Conservation (phyloP, 2,888 invertebrate species). For the Spialia ferax region DNA sequence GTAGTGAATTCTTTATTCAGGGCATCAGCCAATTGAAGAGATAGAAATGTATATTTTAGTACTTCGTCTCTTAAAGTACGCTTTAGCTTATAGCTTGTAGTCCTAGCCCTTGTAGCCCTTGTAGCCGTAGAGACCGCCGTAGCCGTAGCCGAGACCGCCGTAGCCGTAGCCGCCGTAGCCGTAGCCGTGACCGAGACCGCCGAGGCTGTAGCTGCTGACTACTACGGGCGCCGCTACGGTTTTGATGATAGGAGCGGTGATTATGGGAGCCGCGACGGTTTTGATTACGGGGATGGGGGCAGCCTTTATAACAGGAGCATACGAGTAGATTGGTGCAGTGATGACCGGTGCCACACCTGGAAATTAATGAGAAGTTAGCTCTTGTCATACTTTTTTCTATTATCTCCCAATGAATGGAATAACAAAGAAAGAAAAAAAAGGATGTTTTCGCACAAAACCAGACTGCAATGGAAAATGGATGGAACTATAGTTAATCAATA, state of each 20-base stretch:
- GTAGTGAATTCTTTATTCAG: slow-evolving; percentile 41
- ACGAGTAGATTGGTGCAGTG: background rate
- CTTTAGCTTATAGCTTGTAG: no score
- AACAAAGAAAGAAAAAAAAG: no score
- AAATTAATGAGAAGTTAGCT: background rate
- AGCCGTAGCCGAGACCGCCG: slow-evolving; percentile 47
- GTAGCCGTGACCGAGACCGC: slow-evolving; percentile 42
- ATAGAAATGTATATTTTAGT: slow-evolving; percentile 29
- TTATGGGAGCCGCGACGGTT: slow-evolving; percentile 60
- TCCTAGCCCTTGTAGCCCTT: slow-evolving; percentile 44
- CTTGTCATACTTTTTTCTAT: no score
- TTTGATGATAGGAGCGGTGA: slow-evolving; percentile 58
- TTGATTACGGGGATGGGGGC: slow-evolving; percentile 56
- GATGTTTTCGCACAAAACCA: no score
- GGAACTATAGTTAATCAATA: no score
- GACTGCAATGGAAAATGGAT: no score
- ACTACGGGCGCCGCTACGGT: slow-evolving; percentile 48
- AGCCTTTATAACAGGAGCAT: background rate
- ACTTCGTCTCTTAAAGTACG: slow-evolving; percentile 48
- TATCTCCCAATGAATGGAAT: no score
- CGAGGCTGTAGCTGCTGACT: slow-evolving; percentile 32
- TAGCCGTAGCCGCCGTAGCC: slow-evolving; percentile 48
- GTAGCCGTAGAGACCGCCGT: slow-evolving; percentile 43
- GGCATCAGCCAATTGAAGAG: slow-evolving; percentile 50
- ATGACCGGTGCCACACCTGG: background rate